These are phyloP conservation scores for Apocheima hispidaria DNA, from an alignment of 2,888 invertebrate genomes.

Conservation along the genomic window DNA sequence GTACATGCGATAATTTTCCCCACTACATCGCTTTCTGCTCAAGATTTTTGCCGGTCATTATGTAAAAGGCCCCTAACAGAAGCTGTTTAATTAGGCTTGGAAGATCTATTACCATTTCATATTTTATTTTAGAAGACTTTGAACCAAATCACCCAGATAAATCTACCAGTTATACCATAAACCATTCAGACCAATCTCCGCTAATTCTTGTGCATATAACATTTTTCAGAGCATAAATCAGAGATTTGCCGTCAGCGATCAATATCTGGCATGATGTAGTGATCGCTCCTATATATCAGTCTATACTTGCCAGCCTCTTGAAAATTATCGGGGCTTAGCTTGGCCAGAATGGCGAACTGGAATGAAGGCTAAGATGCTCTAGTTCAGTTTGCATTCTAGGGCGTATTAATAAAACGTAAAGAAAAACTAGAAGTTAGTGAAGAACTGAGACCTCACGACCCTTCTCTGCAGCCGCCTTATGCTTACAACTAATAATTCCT, in stretches of 20 bases:
- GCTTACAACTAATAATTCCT: too few species aligned
- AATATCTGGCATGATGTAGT: slow-evolving; percentile 75
- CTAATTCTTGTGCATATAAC: slow-evolving; percentile 37
- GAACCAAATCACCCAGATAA: not conserved
- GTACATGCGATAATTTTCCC: too few species aligned
- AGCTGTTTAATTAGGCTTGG: too few species aligned
- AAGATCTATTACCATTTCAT: too few species aligned
- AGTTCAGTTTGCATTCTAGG: slow-evolving; percentile 33
- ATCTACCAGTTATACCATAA: slow-evolving; percentile 11
- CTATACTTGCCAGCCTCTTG: slow-evolving; percentile 68
- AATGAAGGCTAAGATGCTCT: slow-evolving; percentile 52
- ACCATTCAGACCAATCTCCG: slow-evolving; percentile 16
- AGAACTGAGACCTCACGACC: too few species aligned
- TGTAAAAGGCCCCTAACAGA: too few species aligned
- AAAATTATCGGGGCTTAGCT: slow-evolving; percentile 75
- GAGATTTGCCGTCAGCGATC: slow-evolving; percentile 57
- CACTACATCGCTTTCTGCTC: too few species aligned
- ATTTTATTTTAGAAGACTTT: not conserved
- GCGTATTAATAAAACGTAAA: too few species aligned
- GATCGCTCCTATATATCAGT: slow-evolving; percentile 77
- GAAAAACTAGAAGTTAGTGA: too few species aligned
- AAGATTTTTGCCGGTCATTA: too few species aligned
- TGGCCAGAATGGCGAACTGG: slow-evolving; percentile 32
- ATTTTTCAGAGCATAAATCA: slow-evolving; percentile 50
- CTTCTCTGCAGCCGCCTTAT: too few species aligned